Evolutionary conservation across 1,140 invertebrate species (phyloP), one percentile per base, ranked within the genome.

Genomic region (Drosophila ficusphila): DNA sequence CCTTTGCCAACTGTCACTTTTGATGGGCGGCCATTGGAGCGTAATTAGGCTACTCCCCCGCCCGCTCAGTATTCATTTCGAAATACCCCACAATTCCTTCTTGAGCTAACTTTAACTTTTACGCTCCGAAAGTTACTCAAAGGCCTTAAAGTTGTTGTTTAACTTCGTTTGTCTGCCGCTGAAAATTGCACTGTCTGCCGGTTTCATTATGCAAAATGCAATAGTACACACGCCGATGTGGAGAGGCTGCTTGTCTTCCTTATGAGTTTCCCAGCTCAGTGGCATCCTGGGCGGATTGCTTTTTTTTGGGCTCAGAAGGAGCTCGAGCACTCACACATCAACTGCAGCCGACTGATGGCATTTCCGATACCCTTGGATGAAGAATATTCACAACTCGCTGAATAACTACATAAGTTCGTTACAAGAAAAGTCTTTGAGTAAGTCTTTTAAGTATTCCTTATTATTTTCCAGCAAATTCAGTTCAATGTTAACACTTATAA

Each of bases 1-100:
- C 76, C 75, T 42, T 42, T 54, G 65, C 81, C 79, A 77, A 85
- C 75, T 85, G 81, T 85, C 82, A 88, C 82, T 70, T 77, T 74
- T 86, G 81, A 86, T 79, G 70, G 79, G 41, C 49, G 48, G 29
- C 72, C 58, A 51, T 57, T 61, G 65, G 71, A 54, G 41, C 58
- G 27, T 56, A 68, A 68, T 73, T 58, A 64, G 46, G 36, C 36
- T 36, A 19, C 25, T 14, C 11, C 38, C 23, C 46, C n/a, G 3
- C n/a, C 14, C 36, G 19, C 18, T 18, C 0, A 8, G 23, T 18
- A 31, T 9, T 29, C 54, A 67, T 56, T 39, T 34, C 54, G 9
- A 23, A 41, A 41, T 14, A 8, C 39, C 9, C 12, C 11, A 11
- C 4, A 7, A 7, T 9, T 14, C 18, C 29, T 2, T 4, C n/a